These are phyloP conservation scores for Tortrix viridana DNA, from an alignment of 2,888 invertebrate species.

Conservation along the genomic window DNA sequence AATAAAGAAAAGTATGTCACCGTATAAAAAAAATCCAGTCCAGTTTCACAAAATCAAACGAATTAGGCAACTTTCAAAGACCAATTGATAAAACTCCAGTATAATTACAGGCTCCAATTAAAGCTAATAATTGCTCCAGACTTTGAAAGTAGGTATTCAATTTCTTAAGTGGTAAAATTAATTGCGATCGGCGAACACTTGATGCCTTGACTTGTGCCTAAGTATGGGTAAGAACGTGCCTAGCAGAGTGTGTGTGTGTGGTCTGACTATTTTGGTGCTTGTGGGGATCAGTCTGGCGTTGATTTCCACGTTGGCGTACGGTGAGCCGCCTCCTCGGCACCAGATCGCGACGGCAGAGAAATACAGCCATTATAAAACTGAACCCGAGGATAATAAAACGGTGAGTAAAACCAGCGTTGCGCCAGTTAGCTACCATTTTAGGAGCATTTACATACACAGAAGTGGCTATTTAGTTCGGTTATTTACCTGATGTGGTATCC, in stretches of 20 bases:
- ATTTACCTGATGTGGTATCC: too few relatives aligned
- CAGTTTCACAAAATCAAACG: constrained; percentile 8
- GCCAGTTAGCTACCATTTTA: background rate
- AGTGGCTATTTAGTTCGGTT: too few relatives aligned
- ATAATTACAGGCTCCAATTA: constrained; percentile 16
- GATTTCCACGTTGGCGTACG: constrained; percentile 58
- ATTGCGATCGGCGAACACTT: constrained; percentile 8
- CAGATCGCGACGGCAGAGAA: constrained; percentile 62
- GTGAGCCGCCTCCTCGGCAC: constrained; percentile 49
- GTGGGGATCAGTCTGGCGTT: constrained; percentile 67
- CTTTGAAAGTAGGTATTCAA: constrained; percentile 21
- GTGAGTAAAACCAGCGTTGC: constrained; percentile 10
- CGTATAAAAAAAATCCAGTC: too few relatives aligned
- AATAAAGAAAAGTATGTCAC: too few relatives aligned
- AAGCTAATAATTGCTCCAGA: constrained; percentile 21
- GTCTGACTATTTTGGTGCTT: constrained; percentile 58
- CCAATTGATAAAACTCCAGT: constrained; percentile 22
- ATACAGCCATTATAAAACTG: constrained; percentile 56
- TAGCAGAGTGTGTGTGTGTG: constrained; percentile 65
- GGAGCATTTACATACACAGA: too few relatives aligned
- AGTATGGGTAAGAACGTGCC: constrained; percentile 76
- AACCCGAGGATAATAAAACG: constrained; percentile 8
- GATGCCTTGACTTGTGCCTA: background rate
- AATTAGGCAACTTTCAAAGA: constrained; percentile 15
- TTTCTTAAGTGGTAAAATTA: constrained; percentile 33